Evolutionary conservation across 2,797 vertebrate species (phyloP).

Genomic region (Enteromius unitaeniatus): DNA sequence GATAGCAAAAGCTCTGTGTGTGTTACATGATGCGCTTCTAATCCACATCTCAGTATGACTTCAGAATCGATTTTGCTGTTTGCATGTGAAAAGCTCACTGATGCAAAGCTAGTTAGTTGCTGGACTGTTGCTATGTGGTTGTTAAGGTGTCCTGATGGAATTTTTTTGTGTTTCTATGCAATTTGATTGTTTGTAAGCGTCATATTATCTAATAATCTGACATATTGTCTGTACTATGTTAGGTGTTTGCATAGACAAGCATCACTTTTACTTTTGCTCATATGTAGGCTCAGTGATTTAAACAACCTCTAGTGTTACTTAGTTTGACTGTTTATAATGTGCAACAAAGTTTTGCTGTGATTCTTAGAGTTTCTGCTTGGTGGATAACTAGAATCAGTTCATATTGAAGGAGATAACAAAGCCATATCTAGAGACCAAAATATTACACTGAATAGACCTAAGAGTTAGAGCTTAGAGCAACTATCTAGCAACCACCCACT

Average conservation of each 20-base stretch:
- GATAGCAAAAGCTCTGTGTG: constrained; percentile 53
- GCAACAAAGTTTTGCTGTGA: neutral
- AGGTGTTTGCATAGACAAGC: neutral
- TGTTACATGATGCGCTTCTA: constrained; percentile 64
- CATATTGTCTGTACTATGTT: neutral
- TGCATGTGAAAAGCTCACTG: neutral
- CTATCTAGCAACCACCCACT: constrained; percentile 19
- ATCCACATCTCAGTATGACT: constrained; percentile 69
- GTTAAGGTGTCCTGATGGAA: too few relatives aligned
- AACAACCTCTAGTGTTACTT: neutral
- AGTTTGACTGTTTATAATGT: neutral
- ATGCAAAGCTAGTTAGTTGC: neutral
- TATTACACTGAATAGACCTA: neutral
- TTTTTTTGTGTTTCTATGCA: neutral
- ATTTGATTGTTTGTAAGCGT: neutral
- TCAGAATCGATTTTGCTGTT: constrained; percentile 10
- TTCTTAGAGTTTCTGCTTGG: neutral
- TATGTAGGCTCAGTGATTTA: neutral
- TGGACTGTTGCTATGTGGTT: neutral
- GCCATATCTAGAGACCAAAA: neutral
- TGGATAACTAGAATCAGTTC: neutral
- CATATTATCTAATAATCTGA: neutral
- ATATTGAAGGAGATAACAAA: neutral
- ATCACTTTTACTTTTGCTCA: neutral
- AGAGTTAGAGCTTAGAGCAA: neutral